Percentiles rank a stretch among this genome's conserved stretches.
These are phyloP conservation scores for Sebastolobus altivelis DNA, from an alignment of 2,797 vertebrate genomes.

Conservation along the genomic window DNA sequence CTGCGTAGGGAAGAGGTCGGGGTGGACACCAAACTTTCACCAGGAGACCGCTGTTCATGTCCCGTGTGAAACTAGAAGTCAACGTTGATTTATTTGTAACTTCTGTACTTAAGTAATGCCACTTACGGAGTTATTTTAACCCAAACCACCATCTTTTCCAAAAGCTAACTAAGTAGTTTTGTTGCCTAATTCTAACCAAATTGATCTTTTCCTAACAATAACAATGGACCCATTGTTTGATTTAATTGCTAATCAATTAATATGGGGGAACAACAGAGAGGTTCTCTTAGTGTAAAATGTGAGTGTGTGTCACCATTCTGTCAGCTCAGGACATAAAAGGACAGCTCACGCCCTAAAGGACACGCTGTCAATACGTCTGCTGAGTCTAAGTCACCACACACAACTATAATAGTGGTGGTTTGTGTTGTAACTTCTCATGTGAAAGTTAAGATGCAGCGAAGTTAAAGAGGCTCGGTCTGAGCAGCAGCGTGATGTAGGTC, in stretches of 20 bases:
- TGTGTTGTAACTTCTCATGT: conserved; percentile 6
- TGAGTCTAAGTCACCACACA: neutral
- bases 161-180: too few species aligned
- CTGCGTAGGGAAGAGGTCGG: too few species aligned
- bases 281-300: neutral
- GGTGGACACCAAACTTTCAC: too few species aligned
- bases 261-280: neutral
- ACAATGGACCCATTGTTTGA: too few species aligned
- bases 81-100: too few species aligned
- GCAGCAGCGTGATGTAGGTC: conserved; percentile 61
- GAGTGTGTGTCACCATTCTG: conserved; percentile 30
- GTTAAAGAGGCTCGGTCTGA: conserved; percentile 13
- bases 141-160: too few species aligned
- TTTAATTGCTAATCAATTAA: neutral
- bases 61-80: too few species aligned
- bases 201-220: too few species aligned
- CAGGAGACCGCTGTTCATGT: too few species aligned
- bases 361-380: conserved; percentile 11
- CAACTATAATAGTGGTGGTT: neutral
- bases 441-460: conserved; percentile 29
- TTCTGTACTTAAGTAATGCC: too few species aligned
- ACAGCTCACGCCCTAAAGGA: conserved; percentile 16
- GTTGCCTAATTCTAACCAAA: too few species aligned
- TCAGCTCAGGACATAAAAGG: neutral
- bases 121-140: too few species aligned